These are phyloP conservation scores for Blera fallax DNA, from an alignment of 2,888 invertebrate species.

Conservation along the genomic window DNA sequence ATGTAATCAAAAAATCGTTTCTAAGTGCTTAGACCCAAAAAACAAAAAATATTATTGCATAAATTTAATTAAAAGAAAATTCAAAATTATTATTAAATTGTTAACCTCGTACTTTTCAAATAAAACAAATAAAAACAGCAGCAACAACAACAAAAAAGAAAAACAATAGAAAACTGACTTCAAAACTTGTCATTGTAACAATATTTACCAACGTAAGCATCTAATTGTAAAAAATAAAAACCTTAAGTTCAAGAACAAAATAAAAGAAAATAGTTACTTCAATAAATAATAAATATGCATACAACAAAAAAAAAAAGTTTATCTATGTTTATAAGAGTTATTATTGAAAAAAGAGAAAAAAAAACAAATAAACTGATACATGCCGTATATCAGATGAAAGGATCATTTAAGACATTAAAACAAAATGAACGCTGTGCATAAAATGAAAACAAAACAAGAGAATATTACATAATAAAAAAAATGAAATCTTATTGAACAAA, in stretches of 20 bases:
- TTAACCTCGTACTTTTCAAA: conserved; percentile 43
- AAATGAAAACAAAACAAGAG: conserved; percentile 32
- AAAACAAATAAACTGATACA: background rate
- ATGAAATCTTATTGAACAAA: conserved; percentile 6
- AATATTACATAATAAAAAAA: conserved; percentile 46
- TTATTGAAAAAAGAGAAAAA: conserved; percentile 8
- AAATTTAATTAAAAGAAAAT: conserved; percentile 1
- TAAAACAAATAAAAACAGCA: conserved; percentile 18
- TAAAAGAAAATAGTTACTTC: background rate
- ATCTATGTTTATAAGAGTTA: conserved; percentile 57
- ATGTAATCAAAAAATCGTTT: conserved; percentile 21
- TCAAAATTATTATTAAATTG: conserved; percentile 52
- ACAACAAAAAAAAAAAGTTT: conserved; percentile 25
- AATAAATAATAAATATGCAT: conserved; percentile 3
- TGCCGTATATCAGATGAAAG: background rate
- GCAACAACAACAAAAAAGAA: conserved; percentile 2
- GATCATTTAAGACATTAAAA: conserved; percentile 37
- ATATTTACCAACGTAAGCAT: conserved; percentile 8
- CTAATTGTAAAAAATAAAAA: conserved; percentile 41
- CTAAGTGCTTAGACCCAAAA: conserved; percentile 49
- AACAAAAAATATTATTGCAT: conserved; percentile 34
- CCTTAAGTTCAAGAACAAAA: conserved; percentile 61
- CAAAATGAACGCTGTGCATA: conserved; percentile 47
- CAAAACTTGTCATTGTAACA: conserved; percentile 22
- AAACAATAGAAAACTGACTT: conserved; percentile 34